Conservation (phyloP, 2,888 invertebrate species). For the Caenorhabditis sp. region DNA sequence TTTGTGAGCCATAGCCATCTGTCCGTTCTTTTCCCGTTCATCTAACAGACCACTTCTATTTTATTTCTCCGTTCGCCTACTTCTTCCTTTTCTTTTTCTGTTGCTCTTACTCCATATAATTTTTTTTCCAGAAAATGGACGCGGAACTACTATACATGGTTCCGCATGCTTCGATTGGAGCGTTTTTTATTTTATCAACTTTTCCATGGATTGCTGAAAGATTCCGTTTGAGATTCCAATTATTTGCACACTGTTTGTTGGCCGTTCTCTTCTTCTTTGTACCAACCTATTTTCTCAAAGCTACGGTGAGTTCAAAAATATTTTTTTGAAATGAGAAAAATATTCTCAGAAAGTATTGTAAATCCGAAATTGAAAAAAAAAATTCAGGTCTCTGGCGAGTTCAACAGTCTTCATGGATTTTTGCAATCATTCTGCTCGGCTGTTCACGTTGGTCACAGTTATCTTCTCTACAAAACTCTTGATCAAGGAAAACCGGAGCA, state of each 20-base stretch:
- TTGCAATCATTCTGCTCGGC: constrained; percentile 58
- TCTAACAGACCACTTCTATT: background rate
- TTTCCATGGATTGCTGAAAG: constrained; percentile 31
- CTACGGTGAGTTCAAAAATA: constrained; percentile 46
- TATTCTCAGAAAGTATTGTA: too few species aligned
- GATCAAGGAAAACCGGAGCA: constrained; percentile 37
- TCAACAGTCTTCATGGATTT: constrained; percentile 56
- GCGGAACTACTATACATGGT: constrained; percentile 12
- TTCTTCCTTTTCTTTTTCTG: background rate
- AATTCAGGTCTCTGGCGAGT: constrained; percentile 46
- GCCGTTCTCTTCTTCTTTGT: constrained; percentile 39
- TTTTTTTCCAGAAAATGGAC: constrained; percentile 4
- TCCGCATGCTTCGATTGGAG: constrained; percentile 39
- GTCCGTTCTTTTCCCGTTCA: constrained; percentile 11
- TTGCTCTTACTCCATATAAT: too few species aligned
- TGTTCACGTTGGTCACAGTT: constrained; percentile 57
- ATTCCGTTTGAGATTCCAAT: constrained; percentile 34
- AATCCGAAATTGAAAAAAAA: background rate
- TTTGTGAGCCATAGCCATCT: constrained; percentile 28
- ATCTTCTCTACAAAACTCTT: constrained; percentile 38
- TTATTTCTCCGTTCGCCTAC: background rate
- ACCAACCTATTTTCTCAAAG: constrained; percentile 38
- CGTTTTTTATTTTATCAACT: constrained; percentile 38
- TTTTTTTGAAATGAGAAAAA: too few species aligned
- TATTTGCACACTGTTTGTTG: constrained; percentile 44